Base-by-base conservation (phyloP, 2,797 vertebrate genomes). In the Ctenosaura bakeri region DNA sequence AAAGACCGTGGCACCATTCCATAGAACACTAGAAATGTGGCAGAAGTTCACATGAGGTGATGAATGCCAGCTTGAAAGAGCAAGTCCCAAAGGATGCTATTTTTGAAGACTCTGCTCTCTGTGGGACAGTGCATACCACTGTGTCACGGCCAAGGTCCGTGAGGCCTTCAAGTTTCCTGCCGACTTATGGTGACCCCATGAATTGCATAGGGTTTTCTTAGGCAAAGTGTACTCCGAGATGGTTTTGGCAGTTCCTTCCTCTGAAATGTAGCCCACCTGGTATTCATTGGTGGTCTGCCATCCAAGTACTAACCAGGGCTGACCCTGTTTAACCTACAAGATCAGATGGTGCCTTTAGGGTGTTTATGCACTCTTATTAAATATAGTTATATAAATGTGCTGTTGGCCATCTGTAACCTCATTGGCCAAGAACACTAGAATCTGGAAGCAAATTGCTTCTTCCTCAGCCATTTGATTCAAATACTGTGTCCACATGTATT, bases 11-110 rank as follows among this genome's bases (percentile, higher is more conserved):
- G 95, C 95, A 92, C 54, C 22, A 79, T 80, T 94, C 95, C 95
- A 94, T 92, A 91, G 91, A 88, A 90, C 90, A 90, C 85, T 91
- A 91, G 83, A 29, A 96, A 93, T 89, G 84, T 90, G 89, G 66
- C 82, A 91, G 95, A 94, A 95, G 95, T 95, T 96, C 95, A 93
- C 77, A 73, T 77, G 90, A 94, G 94, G 94, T 35, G 42, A 24
- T 0, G 91, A 87, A 94, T 93, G 73, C 91, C 90, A 42, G 7
- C 92, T 73, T 66, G 56, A 93, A 95, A 95, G 92, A 94, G 77
- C 88, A 89, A 85, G 94, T 87, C 91, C 91, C 90, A 84, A 91
- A 93, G 84, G 92, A 84, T 90, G 87, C 94, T 96, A 95, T 95
- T 96, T 96, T 95, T 94, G 95, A 95, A 90, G 89, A 50, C 26